Evolutionary conservation across 2,797 vertebrate species (phyloP), one percentile per base, ranked within the genome.

Genomic region (Enteromius anoplus): DNA sequence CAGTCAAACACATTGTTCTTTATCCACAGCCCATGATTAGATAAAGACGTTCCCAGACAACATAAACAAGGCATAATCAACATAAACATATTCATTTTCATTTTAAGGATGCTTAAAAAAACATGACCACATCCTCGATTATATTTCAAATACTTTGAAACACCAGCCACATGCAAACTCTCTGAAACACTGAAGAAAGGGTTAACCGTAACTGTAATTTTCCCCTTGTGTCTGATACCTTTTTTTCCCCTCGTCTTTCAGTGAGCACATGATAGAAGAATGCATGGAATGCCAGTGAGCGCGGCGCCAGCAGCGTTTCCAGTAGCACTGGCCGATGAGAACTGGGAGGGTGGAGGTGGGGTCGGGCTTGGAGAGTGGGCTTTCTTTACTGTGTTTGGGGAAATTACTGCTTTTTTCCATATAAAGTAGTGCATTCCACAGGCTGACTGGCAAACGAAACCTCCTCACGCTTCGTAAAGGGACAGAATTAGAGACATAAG

Each of bases 211-310:
- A 85, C 58, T 79, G 69, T 88, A 84, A 51, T 37, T 69, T 84
- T 60, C 60, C 71, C 45, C 70, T 29, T 66, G 49, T 76, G 75
- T 83, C 78, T 84, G 47, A n/a, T 70, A 53, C 85, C 78, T 64
- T 49, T 37, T 62, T 53, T 85, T 78, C 69, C 80, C 78, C 55
- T 58, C 76, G 75, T 79, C 85, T 89, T 87, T 88, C 87, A 79
- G 84, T 90, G 88, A 90, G 84, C 89, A 89, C 89, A 90, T 88
- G 88, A 90, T 82, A 70, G 84, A 88, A 80, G 89, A 89, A 90
- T 90, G 86, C 17, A 2, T 42, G 88, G 89, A 90, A 90, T 90
- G 89, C 75, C 88, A 89, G 88, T 88, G 87, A 88, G 80, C 42
- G 29, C 23, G 78, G 73, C 75, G 82, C 88, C 86, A 88, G 86